Base-by-base conservation (phyloP, 1,140 invertebrate species). In the Papilio machaon region DNA sequence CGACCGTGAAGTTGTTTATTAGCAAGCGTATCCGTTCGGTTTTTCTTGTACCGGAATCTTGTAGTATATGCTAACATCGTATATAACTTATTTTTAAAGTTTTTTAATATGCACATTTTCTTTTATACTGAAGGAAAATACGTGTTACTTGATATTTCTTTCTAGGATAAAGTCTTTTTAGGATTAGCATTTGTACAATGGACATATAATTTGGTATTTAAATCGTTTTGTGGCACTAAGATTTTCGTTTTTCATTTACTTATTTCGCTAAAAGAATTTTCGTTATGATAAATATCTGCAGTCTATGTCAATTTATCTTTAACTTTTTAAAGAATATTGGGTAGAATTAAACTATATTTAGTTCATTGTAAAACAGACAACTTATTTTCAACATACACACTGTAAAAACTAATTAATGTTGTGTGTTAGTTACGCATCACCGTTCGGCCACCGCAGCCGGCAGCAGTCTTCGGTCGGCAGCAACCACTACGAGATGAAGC, bases 401-500 rank as follows among this genome's bases (percentile, higher is more conserved):
- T 30, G 23, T 6, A 10, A 73, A 17, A n/a, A 7, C 7, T 38
- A 2, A 73, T 73, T 38, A 19, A n/a, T 47, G 49, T 80, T 58
- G 74, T 35, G 73, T 64, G 58, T 19, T 82, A 94, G 93, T 80
- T 94, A 94, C 43, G 89, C 93, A 9, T 92, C 93, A 9, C 93
- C 93, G 23, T 93, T 94, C 83, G 91, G 91, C 17, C 89, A 89
- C 73, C 82, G 92, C 38, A 91, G 90, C 58, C 87, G 89, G n/a
- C 91, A 92, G 23, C 91, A 91, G 47, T 92, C 91, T 6, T 90
- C 91, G 1, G 83, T 75, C 0, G 91, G 91, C 49, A 94, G 91
- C 77, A 91, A 92, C 80, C 91, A 94, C 84, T 94, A 94, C 81
- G 93, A 94, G 84, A 93, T 94, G 93, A 94, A 94, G 80, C 93